phyloP scores from a whole-genome alignment of 2,888 invertebrate species.

The Buathra laborator region DNA sequence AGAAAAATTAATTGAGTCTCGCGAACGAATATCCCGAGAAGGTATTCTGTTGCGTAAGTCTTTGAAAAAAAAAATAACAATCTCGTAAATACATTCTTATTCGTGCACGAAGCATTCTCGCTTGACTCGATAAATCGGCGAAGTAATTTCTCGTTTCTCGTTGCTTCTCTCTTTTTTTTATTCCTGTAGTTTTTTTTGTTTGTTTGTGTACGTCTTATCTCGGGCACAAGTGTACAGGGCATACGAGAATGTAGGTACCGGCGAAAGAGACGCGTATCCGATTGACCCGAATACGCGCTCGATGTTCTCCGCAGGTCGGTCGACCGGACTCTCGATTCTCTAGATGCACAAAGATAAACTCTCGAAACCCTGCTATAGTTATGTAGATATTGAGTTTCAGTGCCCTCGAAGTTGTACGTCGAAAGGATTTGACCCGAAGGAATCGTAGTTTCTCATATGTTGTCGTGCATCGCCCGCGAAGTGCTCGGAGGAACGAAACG shows the following conservation, averaged over 20 bases:
- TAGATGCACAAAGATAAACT: slow-evolving; percentile 27
- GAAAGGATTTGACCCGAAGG: slow-evolving; percentile 18
- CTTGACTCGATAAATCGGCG: slow-evolving; percentile 40
- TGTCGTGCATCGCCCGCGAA: not conserved
- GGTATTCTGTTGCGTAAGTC: slow-evolving; percentile 26
- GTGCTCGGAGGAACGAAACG: not conserved
- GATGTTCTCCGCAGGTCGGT: slow-evolving; percentile 63
- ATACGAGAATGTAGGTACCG: slow-evolving; percentile 26
- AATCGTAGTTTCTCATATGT: slow-evolving; percentile 36
- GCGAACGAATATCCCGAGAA: slow-evolving; percentile 11
- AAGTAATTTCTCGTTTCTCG: slow-evolving; percentile 47
- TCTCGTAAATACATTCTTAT: slow-evolving; percentile 34
- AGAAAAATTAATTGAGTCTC: slow-evolving; percentile 21
- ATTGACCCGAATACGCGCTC: slow-evolving; percentile 72
- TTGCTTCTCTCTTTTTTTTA: slow-evolving; percentile 1
- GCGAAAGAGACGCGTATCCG: slow-evolving; percentile 65
- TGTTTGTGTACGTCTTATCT: slow-evolving; percentile 54
- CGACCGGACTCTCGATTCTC: slow-evolving; percentile 63
- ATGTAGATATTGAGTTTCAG: not conserved
- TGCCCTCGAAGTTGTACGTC: not conserved
- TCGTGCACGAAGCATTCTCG: slow-evolving; percentile 24
- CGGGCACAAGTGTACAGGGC: slow-evolving; percentile 19
- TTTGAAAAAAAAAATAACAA: slow-evolving; percentile 16
- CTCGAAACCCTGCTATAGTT: slow-evolving; percentile 45
- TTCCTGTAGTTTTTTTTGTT: slow-evolving; percentile 26